Conservation (phyloP, 2,797 vertebrate species). For the Potorous gilbertii region DNA sequence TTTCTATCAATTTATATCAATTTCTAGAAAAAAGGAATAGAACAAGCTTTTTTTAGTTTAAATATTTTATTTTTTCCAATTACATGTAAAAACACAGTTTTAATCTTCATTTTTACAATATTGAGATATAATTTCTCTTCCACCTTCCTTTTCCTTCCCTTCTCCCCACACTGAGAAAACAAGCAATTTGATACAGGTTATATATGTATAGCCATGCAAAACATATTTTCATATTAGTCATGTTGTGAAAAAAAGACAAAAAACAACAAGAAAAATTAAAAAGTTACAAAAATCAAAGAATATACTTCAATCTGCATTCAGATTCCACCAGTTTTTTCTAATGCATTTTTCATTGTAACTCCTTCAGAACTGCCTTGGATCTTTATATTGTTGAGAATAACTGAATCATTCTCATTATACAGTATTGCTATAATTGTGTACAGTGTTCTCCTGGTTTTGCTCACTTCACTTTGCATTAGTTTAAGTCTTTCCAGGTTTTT, state of each 20-base stretch:
- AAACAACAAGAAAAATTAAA: neutral
- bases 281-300: neutral
- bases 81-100: neutral
- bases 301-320: neutral
- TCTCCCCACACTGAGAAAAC: neutral
- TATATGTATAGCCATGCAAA: neutral
- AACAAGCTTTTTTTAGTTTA: neutral
- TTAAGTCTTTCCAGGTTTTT: neutral
- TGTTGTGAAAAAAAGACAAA: neutral
- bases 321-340: neutral
- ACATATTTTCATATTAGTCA: neutral
- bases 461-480: neutral
- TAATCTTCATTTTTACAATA: neutral
- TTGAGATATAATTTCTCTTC: neutral
- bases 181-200: neutral
- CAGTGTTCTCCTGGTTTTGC: neutral
- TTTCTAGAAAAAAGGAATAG: neutral
- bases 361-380: neutral
- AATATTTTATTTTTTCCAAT: neutral
- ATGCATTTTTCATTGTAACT: neutral
- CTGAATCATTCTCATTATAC: neutral
- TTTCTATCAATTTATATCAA: neutral
- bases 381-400: neutral
- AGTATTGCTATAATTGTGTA: neutral
- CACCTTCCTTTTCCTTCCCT: neutral